Evolutionary conservation across 2,888 invertebrate genomes (phyloP).

Genomic region (Urechis unicinctus): DNA sequence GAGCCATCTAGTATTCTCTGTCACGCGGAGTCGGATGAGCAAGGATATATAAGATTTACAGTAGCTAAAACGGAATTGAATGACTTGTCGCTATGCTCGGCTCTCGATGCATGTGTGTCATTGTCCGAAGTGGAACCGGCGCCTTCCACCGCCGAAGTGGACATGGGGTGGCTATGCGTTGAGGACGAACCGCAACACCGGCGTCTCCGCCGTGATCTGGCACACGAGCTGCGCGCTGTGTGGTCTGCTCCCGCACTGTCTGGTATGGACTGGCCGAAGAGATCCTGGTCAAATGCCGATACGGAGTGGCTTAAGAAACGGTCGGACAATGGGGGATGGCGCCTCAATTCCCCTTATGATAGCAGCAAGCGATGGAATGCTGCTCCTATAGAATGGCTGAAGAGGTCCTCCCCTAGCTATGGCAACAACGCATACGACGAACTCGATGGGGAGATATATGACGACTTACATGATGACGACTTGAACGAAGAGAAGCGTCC

Average conservation of each 20-base stretch:
- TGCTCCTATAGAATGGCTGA: slow-evolving; percentile 9
- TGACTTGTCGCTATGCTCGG: too few species aligned
- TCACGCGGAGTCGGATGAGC: too few species aligned
- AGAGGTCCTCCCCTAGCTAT: background rate
- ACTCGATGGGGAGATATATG: slow-evolving; percentile 3
- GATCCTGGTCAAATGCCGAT: slow-evolving; percentile 9
- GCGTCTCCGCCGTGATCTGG: background rate
- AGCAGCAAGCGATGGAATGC: slow-evolving; percentile 8
- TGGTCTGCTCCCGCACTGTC: slow-evolving; percentile 11
- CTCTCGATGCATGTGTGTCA: too few species aligned
- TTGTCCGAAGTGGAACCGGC: too few species aligned
- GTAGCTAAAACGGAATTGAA: too few species aligned
- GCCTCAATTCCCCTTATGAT: background rate
- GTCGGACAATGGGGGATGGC: background rate
- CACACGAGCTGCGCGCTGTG: slow-evolving; percentile 2
- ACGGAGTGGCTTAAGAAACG: slow-evolving; percentile 12
- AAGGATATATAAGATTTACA: too few species aligned
- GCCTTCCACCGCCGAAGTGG: too few species aligned
- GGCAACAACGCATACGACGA: slow-evolving; percentile 3
- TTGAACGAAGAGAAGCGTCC: slow-evolving; percentile 15
- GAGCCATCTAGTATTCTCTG: too few species aligned
- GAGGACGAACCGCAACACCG: background rate
- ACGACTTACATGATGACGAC: too few species aligned
- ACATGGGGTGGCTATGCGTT: background rate
- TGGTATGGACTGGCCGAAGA: slow-evolving; percentile 12